A percentile compares a stretch with the other conserved stretches of the same genome.
phyloP scores from a whole-genome alignment of 2,797 vertebrate species.

The Clangula hyemalis region DNA sequence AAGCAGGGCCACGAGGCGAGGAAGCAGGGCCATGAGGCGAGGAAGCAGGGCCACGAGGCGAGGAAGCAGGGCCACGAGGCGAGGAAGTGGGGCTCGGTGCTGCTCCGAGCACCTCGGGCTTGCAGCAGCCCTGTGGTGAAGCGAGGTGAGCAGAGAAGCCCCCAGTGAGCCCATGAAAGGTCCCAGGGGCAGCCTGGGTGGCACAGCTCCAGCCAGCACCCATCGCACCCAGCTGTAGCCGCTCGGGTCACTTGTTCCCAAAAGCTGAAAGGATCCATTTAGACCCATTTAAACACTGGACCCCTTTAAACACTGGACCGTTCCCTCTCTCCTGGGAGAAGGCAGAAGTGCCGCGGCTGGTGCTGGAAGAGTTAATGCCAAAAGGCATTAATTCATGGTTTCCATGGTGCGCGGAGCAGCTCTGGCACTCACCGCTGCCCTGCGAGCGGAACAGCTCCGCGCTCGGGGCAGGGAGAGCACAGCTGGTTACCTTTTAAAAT shows the following conservation, averaged over 20 bases:
- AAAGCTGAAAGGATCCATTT: neutral
- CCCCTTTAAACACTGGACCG: neutral
- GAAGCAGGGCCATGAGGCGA: too few relatives aligned
- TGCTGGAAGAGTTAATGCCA: conserved; percentile 14
- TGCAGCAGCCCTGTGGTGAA: neutral
- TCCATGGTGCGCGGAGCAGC: neutral
- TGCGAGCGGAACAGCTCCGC: neutral
- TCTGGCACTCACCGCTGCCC: conserved; percentile 1
- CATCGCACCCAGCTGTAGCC: neutral
- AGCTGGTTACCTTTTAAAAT: neutral
- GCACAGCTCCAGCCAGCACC: neutral
- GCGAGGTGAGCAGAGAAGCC: neutral
- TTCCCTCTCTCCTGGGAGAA: neutral
- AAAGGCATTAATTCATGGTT: neutral
- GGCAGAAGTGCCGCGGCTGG: neutral
- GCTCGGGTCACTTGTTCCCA: neutral
- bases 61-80: neutral
- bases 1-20: too few relatives aligned
- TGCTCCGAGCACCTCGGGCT: neutral
- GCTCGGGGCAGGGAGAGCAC: neutral
- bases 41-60: too few relatives aligned
- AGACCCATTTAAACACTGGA: neutral
- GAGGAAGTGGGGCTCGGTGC: neutral
- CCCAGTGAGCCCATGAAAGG: rapidly evolving
- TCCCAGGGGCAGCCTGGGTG: neutral